Percentiles rank a stretch among this genome's conserved stretches.
phyloP scores from a whole-genome alignment of 2,797 vertebrate species.

The Premnoplex brunnescens region DNA sequence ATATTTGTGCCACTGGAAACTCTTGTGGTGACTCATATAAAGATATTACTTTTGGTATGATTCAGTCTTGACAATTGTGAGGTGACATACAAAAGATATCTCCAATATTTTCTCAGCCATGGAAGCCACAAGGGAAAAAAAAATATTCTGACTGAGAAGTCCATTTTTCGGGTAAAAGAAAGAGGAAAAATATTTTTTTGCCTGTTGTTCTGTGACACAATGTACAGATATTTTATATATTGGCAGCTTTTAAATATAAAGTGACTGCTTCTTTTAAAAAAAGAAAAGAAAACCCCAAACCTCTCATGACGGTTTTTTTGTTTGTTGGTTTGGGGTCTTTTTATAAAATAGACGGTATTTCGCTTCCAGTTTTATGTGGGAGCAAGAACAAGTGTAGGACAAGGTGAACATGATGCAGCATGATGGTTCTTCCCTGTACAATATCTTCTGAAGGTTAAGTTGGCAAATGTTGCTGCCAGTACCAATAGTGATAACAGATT shows the following conservation, averaged over 20 bases:
- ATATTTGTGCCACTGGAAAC: background rate
- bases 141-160: background rate
- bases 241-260: background rate
- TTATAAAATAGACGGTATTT: background rate
- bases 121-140: background rate
- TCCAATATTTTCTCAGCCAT: background rate
- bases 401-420: background rate
- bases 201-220: background rate
- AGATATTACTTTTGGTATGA: background rate
- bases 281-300: too few relatives aligned
- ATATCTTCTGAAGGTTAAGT: background rate
- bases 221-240: background rate
- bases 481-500: background rate
- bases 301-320: too few relatives aligned
- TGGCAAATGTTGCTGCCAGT: constrained; percentile 35
- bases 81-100: background rate
- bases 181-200: background rate
- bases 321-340: too few relatives aligned
- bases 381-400: background rate
- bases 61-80: background rate
- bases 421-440: background rate
- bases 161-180: background rate
- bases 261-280: background rate
- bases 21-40: background rate
- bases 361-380: background rate